Base-by-base conservation (phyloP, 2,888 invertebrate species). In the Deladenus siricidicola region DNA sequence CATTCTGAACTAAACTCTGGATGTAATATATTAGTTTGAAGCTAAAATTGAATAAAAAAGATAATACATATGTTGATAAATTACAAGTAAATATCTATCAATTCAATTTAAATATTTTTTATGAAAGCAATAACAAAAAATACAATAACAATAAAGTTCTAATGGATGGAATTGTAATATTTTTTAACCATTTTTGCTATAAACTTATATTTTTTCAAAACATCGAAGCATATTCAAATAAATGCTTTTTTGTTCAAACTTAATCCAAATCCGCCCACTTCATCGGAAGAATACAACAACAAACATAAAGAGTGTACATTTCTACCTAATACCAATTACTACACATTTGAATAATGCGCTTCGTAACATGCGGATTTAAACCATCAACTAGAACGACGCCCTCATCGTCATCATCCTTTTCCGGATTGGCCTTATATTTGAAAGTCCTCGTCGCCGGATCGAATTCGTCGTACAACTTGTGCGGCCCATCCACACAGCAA, bases 401-500 rank as follows among this genome's bases (percentile, higher is more conserved):
- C 43, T 23, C 28, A 23, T 6, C 39, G 14, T 34, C 39, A 34
- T 34, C 39, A 10, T 34, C 39, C 39, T 34, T 14, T 34, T 34
- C 39, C 39, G 14, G 6, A 6, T 3, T 14, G 1, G 21, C 19
- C n/a, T 21, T 24, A 26, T 43, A 48, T n/a, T n/a, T 24, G 39
- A 55, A 56, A 10, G 54, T 30, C 14, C 52, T 43, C 17, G 55
- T 54, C 10, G 6, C 24, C 8, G 23, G 21, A 8, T 62, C 54
- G 50, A 45, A 64, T 48, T 42, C 30, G 17, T 62, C 63, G 39
- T 63, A 62, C 4, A 62, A 24, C 29, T 28, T 28, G 50, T 49
- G 24, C 3, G 63, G 63, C 6, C 63, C 63, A 21, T 57, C 55
- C 19, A 62, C 44, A 28, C 34, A 62, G 34, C 63, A 62, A 17